phyloP scores from a whole-genome alignment of 2,888 invertebrate species.

The Brachypalpus laphriformis region DNA sequence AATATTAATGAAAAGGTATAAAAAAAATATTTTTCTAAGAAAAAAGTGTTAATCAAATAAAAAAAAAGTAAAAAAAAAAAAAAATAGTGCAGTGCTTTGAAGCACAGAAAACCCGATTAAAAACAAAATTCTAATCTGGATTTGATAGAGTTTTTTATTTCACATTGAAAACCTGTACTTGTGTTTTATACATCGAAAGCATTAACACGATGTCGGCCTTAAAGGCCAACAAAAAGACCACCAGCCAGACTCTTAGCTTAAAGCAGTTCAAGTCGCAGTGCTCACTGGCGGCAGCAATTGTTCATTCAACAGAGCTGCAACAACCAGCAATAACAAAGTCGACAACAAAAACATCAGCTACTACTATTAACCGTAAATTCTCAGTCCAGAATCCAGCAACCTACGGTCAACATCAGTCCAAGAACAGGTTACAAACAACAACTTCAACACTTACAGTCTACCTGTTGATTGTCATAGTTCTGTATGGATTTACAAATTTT shows the following conservation, averaged over 20 bases:
- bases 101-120: constrained; percentile 18
- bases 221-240: constrained; percentile 77
- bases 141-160: constrained; percentile 21
- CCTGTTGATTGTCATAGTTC: constrained; percentile 76
- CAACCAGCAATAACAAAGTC: constrained; percentile 16
- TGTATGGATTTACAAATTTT: constrained; percentile 75
- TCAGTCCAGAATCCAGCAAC: constrained; percentile 55
- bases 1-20: background rate
- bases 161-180: constrained; percentile 32
- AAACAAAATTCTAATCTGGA: constrained; percentile 31
- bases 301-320: constrained; percentile 42
- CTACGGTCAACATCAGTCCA: constrained; percentile 65
- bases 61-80: background rate
- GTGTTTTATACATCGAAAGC: constrained; percentile 61
- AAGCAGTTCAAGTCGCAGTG: constrained; percentile 42
- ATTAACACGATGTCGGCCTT: constrained; percentile 79
- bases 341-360: constrained; percentile 21
- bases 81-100: constrained; percentile 34
- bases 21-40: background rate
- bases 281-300: constrained; percentile 6
- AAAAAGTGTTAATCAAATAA: constrained; percentile 27
- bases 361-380: constrained; percentile 48
- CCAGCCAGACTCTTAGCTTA: constrained; percentile 49
- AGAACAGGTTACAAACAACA: constrained; percentile 66
- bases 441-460: constrained; percentile 75